These are phyloP conservation scores for Turritopsis rubra DNA, from an alignment of 30 jellyfish, hydroid and myxozoan genomes.

Conservation along the genomic window DNA sequence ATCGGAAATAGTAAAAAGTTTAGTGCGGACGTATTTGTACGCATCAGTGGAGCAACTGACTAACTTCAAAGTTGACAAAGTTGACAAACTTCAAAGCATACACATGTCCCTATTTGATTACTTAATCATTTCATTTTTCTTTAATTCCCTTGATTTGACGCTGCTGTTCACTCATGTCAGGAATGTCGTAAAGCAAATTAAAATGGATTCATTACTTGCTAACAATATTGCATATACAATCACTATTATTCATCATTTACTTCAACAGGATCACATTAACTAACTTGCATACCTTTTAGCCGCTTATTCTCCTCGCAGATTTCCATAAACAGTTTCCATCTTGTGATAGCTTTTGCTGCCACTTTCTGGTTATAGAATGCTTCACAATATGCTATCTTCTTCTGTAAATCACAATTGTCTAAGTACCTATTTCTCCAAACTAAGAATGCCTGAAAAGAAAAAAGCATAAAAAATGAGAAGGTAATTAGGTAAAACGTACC, in stretches of 20 bases:
- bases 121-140: no score
- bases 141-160: no score
- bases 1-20: slow-evolving; percentile 25
- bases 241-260: no score
- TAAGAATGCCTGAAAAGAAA: neutral
- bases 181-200: no score
- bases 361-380: neutral
- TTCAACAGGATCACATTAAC: no score
- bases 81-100: no score
- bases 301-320: neutral
- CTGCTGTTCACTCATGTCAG: no score
- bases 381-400: neutral
- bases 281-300: neutral
- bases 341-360: neutral
- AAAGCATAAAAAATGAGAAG: neutral
- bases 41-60: slow-evolving; percentile 16
- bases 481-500: neutral
- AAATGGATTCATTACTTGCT: no score
- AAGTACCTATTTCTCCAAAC: neutral
- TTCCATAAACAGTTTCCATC: neutral
- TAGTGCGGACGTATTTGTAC: slow-evolving; percentile 22
- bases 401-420: neutral
- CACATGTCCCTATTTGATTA: no score
- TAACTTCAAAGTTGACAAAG: slow-evolving; percentile 36
- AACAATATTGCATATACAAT: no score